These are phyloP conservation scores for Meghimatium bilineatum DNA, from an alignment of 2,888 invertebrate genomes.

Conservation along the genomic window DNA sequence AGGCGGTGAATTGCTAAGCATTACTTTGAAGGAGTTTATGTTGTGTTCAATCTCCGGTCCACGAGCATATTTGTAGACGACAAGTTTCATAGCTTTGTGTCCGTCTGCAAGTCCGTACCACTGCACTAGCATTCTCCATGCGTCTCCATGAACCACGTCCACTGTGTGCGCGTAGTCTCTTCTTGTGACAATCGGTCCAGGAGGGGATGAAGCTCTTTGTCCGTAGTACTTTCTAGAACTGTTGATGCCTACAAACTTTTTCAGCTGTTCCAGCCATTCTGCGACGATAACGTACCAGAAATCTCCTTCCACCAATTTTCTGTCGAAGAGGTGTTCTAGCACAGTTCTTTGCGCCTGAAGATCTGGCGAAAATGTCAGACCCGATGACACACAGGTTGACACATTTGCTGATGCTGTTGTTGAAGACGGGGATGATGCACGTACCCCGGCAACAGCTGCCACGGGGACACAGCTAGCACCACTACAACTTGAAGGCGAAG, in stretches of 20 bases:
- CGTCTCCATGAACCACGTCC: slow-evolving; percentile 72
- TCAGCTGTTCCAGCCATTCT: slow-evolving; percentile 72
- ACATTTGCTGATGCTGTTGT: slow-evolving; percentile 26
- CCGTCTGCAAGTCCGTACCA: slow-evolving; percentile 73
- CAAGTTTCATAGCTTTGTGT: slow-evolving; percentile 70
- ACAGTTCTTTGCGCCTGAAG: slow-evolving; percentile 66
- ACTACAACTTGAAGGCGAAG: slow-evolving; percentile 46
- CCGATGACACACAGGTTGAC: slow-evolving; percentile 15
- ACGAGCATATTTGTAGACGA: slow-evolving; percentile 68
- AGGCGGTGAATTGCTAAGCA: slow-evolving; percentile 62
- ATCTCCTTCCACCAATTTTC: slow-evolving; percentile 68
- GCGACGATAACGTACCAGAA: slow-evolving; percentile 73
- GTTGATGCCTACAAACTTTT: slow-evolving; percentile 68
- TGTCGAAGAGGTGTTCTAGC: slow-evolving; percentile 68
- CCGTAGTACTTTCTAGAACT: slow-evolving; percentile 69
- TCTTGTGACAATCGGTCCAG: slow-evolving; percentile 69
- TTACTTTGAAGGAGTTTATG: slow-evolving; percentile 70
- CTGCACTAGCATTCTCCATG: slow-evolving; percentile 68
- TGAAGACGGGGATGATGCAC: slow-evolving; percentile 41
- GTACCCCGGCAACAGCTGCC: slow-evolving; percentile 45
- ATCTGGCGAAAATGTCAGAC: slow-evolving; percentile 57
- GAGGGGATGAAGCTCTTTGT: slow-evolving; percentile 62
- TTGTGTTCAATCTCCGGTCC: slow-evolving; percentile 74
- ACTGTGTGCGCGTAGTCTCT: slow-evolving; percentile 71
- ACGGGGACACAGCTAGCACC: slow-evolving; percentile 26